Conservation (phyloP, 2,888 invertebrate species). For the Dicroscelio sp. region DNA sequence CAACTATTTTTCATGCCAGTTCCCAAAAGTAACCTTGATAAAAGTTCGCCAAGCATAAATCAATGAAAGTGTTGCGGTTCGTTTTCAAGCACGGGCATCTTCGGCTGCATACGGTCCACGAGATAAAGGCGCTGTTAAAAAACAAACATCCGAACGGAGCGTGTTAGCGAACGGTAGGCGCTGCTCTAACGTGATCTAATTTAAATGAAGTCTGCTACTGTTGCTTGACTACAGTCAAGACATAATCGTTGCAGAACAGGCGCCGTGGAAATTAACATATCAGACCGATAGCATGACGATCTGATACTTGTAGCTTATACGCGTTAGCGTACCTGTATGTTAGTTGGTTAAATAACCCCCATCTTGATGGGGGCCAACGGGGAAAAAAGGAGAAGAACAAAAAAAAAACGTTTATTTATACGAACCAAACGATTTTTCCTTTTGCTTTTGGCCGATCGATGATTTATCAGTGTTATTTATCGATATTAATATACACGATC, state of each 20-base stretch:
- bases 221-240: conserved; percentile 83
- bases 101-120: conserved; percentile 45
- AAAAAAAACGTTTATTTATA: too few relatives aligned
- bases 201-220: conserved; percentile 88
- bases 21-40: conserved; percentile 30
- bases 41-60: conserved; percentile 59
- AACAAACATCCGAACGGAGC: conserved; percentile 67
- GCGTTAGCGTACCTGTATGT: conserved; percentile 81
- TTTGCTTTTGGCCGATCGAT: conserved; percentile 47
- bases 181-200: conserved; percentile 88
- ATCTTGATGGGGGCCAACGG: conserved; percentile 57
- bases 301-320: conserved; percentile 82
- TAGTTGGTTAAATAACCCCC: conserved; percentile 76
- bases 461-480: conserved; percentile 70
- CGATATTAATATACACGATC: conserved; percentile 70
- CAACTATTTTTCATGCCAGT: not conserved
- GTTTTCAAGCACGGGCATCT: conserved; percentile 74
- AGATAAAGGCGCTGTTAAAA: conserved; percentile 69
- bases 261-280: conserved; percentile 90
- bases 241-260: conserved; percentile 84
- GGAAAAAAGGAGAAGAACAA: too few relatives aligned
- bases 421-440: too few relatives aligned
- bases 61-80: conserved; percentile 64
- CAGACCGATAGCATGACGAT: conserved; percentile 88
- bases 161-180: conserved; percentile 74